These are phyloP conservation scores for Orientallactaga sibirica DNA, from an alignment of 2,797 vertebrate genomes.

Conservation along the genomic window DNA sequence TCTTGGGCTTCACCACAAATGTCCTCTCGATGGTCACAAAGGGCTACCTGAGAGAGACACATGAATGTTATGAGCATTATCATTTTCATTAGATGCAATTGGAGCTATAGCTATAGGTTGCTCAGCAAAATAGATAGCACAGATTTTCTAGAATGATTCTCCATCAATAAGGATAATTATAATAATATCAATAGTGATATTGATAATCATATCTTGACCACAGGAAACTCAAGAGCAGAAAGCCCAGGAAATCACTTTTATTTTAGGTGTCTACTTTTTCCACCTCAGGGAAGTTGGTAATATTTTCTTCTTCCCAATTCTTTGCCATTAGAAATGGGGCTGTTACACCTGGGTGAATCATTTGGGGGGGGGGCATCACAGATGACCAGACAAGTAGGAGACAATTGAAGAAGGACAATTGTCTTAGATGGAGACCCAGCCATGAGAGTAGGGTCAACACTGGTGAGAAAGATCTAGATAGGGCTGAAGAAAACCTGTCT, in stretches of 20 bases:
- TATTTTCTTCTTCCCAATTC: background rate
- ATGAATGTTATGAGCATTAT: constrained; percentile 83
- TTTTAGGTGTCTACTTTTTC: constrained; percentile 46
- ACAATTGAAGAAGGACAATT: background rate
- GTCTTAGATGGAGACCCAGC: background rate
- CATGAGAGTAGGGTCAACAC: too few species aligned
- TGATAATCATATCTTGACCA: background rate
- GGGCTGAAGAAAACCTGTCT: background rate
- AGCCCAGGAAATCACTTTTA: constrained; percentile 86
- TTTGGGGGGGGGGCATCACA: background rate
- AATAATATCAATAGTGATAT: background rate
- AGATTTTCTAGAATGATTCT: constrained; percentile 69
- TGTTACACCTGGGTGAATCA: background rate
- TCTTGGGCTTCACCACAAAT: constrained; percentile 73
- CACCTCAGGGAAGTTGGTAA: background rate
- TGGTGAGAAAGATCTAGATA: background rate
- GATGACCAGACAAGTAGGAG: fast-evolving
- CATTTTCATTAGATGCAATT: constrained; percentile 86
- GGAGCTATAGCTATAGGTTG: constrained; percentile 71
- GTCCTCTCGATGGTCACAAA: constrained; percentile 83
- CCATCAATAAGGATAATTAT: background rate
- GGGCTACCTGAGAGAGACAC: constrained; percentile 80
- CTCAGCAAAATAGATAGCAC: constrained; percentile 67
- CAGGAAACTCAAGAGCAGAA: constrained; percentile 32
- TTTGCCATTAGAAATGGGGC: background rate